Base-by-base conservation (phyloP, 1,140 invertebrate genomes). In the Glomeris maerens region DNA sequence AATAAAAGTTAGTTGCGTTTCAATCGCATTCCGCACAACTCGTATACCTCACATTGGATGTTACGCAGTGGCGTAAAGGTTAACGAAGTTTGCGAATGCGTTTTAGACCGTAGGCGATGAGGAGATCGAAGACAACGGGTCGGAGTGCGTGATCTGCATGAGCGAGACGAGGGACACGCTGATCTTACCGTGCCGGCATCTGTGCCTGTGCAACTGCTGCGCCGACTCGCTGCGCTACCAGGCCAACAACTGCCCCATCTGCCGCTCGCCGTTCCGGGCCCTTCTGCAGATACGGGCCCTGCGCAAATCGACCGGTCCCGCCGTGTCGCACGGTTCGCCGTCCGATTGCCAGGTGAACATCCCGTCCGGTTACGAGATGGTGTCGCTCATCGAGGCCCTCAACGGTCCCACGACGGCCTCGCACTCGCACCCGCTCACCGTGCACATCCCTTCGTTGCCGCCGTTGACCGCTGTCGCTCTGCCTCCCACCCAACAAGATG, bases 61-160 rank as follows among this genome's bases (percentile, higher is more conserved):
- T n/a, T n/a, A n/a, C n/a, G n/a, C n/a, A n/a, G n/a, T n/a, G n/a
- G n/a, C n/a, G n/a, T n/a, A n/a, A n/a, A n/a, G n/a, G n/a, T n/a
- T n/a, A n/a, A n/a, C n/a, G n/a, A n/a, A n/a, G n/a, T n/a, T n/a
- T n/a, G n/a, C n/a, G n/a, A n/a, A n/a, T n/a, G n/a, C n/a, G n/a
- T 42, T 42, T 5, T 5, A 59, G 47, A 73, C 74, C 52, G 75
- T 73, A 13, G 76, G 78, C 42, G 89, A 94, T 60, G 85, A 91
- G 61, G 91, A 96, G 55, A 79, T 83, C 2, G 93, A 98, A 62
- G 93, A 98, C 62, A 93, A 88, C 64, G 89, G 92, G 14, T 87
- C 87, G 7, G 96, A 99, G 71, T 99, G 96, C 72, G 94, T 98
- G 10, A 98, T 99, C 62, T 99, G 95, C 66, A 97, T 98, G 91